These are phyloP conservation scores for Nycticebus coucang DNA, from an alignment of 2,113 vertebrate genomes.

Conservation along the genomic window DNA sequence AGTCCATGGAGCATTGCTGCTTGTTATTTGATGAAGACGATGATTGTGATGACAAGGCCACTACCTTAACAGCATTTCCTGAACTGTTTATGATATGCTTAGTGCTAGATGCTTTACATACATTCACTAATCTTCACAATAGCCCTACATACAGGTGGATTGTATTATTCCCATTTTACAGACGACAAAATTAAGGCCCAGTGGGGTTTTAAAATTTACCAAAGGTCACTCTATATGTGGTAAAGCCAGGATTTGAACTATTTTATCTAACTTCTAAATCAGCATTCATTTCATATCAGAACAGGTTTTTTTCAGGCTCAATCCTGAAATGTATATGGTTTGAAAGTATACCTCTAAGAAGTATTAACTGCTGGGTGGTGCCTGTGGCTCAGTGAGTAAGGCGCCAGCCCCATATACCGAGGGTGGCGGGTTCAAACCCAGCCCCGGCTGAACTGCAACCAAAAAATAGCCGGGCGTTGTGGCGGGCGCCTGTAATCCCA, in stretches of 20 bases:
- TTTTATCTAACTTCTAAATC: not conserved
- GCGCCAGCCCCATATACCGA: too few relatives aligned
- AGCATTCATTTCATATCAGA: not conserved
- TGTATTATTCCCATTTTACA: not conserved
- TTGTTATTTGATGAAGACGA: not conserved
- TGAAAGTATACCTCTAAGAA: conserved; percentile 20
- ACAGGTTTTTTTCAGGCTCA: not conserved
- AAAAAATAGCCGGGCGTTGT: too few relatives aligned
- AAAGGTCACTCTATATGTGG: not conserved
- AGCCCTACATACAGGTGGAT: not conserved
- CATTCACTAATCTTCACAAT: not conserved
- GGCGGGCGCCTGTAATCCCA: too few relatives aligned
- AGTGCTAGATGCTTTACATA: not conserved
- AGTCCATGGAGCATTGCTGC: not conserved
- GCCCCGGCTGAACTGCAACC: too few relatives aligned
- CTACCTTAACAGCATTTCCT: not conserved
- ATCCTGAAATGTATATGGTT: not conserved
- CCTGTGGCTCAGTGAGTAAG: too few relatives aligned
- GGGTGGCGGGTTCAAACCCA: too few relatives aligned
- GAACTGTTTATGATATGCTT: not conserved
- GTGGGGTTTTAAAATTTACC: not conserved
- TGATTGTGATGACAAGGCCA: not conserved
- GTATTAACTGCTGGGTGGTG: not conserved
- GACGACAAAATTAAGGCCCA: conserved; percentile 5
- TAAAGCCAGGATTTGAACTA: conserved; percentile 1